phyloP scores from a whole-genome alignment of 2,797 vertebrate species.

The Anableps anableps region DNA sequence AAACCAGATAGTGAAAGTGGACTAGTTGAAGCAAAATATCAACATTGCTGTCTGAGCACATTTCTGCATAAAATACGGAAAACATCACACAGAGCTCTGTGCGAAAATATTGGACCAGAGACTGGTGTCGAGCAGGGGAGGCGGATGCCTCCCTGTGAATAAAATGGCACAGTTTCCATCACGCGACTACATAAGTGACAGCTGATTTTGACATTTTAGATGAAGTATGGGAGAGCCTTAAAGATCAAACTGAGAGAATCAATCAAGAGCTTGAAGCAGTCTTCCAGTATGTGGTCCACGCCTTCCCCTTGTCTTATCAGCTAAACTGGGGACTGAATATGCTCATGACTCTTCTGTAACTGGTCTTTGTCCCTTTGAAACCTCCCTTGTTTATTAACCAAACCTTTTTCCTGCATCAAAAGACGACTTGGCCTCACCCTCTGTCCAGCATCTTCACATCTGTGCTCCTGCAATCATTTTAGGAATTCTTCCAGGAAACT shows the following conservation, averaged over 20 bases:
- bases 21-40: too few relatives aligned
- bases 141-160: too few relatives aligned
- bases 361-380: neutral
- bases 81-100: too few relatives aligned
- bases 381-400: neutral
- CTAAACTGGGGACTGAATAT: neutral
- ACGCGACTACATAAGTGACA: too few relatives aligned
- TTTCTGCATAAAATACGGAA: too few relatives aligned
- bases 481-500: neutral
- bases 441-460: neutral
- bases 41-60: too few relatives aligned
- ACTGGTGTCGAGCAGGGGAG: too few relatives aligned
- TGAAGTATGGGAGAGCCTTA: too few relatives aligned
- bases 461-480: neutral
- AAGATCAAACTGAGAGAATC: neutral
- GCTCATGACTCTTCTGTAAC: neutral
- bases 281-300: neutral
- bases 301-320: neutral
- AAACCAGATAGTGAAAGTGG: too few relatives aligned
- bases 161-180: too few relatives aligned
- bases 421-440: neutral
- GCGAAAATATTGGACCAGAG: too few relatives aligned
- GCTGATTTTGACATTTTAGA: too few relatives aligned
- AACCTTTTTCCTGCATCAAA: neutral
- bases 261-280: neutral